Percentiles rank a stretch among this genome's conserved stretches.
Evolutionary conservation across 2,888 invertebrate species (phyloP).

Genomic region (Pasiphila rectangulata): DNA sequence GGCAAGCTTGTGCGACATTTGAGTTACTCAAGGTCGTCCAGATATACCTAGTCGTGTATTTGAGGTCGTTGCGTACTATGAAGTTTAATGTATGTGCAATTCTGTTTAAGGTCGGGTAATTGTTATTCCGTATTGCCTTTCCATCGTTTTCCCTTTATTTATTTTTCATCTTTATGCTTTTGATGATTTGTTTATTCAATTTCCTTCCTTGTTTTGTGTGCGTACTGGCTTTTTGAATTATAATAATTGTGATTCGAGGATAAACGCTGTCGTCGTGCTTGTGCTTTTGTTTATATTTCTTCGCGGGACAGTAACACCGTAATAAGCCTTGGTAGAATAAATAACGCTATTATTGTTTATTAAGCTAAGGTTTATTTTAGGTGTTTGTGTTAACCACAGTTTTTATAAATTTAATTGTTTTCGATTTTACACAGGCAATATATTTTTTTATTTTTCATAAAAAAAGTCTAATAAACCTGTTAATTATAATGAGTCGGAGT

Average conservation of each 20-base stretch:
- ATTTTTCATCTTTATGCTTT: constrained; percentile 14
- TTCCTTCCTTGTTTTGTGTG: constrained; percentile 15
- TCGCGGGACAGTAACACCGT: no score
- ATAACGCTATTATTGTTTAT: no score
- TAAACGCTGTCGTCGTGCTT: constrained; percentile 19
- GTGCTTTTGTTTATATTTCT: constrained; percentile 17
- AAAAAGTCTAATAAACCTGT: no score
- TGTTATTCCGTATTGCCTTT: constrained; percentile 32
- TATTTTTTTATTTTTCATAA: no score
- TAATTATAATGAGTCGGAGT: no score
- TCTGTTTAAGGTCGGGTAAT: constrained; percentile 25
- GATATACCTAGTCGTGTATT: constrained; percentile 29
- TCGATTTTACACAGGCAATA: no score
- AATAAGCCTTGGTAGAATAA: no score
- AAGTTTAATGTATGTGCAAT: constrained; percentile 22
- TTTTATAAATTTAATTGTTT: no score
- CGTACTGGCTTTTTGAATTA: constrained; percentile 5
- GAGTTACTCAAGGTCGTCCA: constrained; percentile 26
- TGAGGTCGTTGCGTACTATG: constrained; percentile 22
- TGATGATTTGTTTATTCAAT: constrained; percentile 18
- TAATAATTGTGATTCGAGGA: constrained; percentile 16
- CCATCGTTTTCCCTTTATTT: constrained; percentile 14
- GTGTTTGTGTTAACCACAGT: no score
- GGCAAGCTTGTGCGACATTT: constrained; percentile 22
- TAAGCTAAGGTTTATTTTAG: constrained; percentile 23